Base-by-base conservation (phyloP, 64 coral and sea anemone species). In the Trachythela sp. region DNA sequence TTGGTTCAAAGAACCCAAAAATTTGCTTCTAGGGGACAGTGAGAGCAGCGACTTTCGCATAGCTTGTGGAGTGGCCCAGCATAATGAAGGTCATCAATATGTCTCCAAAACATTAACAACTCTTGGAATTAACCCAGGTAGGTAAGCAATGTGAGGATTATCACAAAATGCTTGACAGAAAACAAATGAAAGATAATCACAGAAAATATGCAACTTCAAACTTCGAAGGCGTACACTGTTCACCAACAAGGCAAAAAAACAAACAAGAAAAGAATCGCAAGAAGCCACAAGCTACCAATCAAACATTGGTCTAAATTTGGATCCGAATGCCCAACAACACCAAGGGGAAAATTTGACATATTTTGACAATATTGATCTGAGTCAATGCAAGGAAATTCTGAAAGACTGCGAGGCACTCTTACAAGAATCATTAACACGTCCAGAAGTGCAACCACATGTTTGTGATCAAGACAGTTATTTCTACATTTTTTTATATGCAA, bases 31-130 rank as follows among this genome's bases (percentile, higher is more conserved):
- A 88, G 87, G 64, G 3, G 87, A 39, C 10, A 72, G 59, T 33
- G 87, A 75, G 40, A 88, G 60, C 36, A 88, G 40, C 27, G 87
- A 76, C 67, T 88, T 88, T 88, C 18, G 36, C 37, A 41, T 88
- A 13, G 87, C 87, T 38, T 70, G 59, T 76, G 56, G 38, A 8
- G 64, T 88, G 2, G 87, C 87, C 13, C 87, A 88, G 48, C 41
- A 18, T 36, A 76, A 88, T 76, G 52, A 71, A 71, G 87, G 87
- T 60, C 64, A 75, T 36, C 27, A n/a, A 31, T 88, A 88, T 89
- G 87, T 70, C 24, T 7, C 9, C 0, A 70, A 70, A 70, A 70
- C 64, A 22, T 70, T 70, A 22, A 32, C 30, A 14, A 22, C 64
- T 14, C 64, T 70, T 70, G 64, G 64, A 8, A 70, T 70, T 70